Evolutionary conservation across 2,797 vertebrate genomes (phyloP).

Genomic region (Chelidonichthys spinosus): DNA sequence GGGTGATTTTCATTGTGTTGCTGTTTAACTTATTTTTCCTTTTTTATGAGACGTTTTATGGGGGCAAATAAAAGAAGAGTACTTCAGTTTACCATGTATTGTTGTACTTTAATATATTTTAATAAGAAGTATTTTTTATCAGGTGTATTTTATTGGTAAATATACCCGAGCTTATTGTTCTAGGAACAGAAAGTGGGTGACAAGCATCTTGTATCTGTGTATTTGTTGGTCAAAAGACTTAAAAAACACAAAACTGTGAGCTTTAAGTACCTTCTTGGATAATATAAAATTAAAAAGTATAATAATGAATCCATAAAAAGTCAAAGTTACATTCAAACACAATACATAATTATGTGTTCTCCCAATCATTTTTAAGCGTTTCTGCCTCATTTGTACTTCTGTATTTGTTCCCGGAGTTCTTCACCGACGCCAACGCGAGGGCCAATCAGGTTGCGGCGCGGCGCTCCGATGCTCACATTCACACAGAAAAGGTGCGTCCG

Average conservation of each 20-base stretch:
- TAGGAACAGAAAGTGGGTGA: not conserved
- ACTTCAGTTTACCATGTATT: too few relatives aligned
- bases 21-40: too few relatives aligned
- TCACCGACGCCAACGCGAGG: not conserved
- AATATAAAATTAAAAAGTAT: not conserved
- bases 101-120: too few relatives aligned
- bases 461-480: slow-evolving; percentile 22
- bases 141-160: too few relatives aligned
- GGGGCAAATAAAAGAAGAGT: too few relatives aligned
- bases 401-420: too few relatives aligned
- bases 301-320: not conserved
- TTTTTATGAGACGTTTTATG: too few relatives aligned
- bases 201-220: not conserved
- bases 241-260: not conserved
- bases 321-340: not conserved
- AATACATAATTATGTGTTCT: not conserved
- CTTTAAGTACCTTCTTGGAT: not conserved
- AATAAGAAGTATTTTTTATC: too few relatives aligned
- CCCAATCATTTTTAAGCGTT: fast-evolving
- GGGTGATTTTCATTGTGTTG: too few relatives aligned
- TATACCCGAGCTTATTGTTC: too few relatives aligned
- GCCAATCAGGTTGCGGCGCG: not conserved
- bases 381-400: not conserved
- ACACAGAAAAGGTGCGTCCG: slow-evolving; percentile 34
- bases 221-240: not conserved